Base-by-base conservation (phyloP, 2,113 vertebrate species). In the Gobius niger region DNA sequence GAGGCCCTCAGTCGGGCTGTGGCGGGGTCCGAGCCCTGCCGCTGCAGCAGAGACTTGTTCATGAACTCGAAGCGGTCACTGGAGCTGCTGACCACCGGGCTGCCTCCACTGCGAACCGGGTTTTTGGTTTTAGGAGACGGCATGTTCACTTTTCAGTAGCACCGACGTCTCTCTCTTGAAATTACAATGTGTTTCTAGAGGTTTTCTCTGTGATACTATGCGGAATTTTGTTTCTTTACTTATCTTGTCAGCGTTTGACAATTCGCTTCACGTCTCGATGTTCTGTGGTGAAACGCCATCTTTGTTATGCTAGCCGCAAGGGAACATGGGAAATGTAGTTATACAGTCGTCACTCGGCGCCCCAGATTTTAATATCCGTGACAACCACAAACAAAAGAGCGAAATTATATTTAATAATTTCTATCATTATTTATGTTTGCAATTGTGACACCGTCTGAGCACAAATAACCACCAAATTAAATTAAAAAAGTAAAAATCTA, bases 1-100 rank as follows among this genome's bases (percentile, higher is more conserved):
- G 91, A 93, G 16, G 90, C 90, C 44, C 95, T 90, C 15, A 94
- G 93, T 3, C 95, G 90, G 19, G 90, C 88, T 6, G 93, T 76
- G 34, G 89, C 63, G 3, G 92, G 85, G 50, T 96, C 95, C 2
- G 90, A 85, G 42, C 84, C 88, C 75, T 94, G 88, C 13, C 92
- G 82, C 82, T 92, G 92, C 40, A 92, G 81, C 6, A 90, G 81
- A 3, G 88, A 80, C 47, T 87, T 88, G 15, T 81, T 82, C 66
- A 87, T 88, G 89, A 96, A 96, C 75, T 98, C 96, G 67, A 90
- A 93, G 60, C 95, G 93, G 69, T 90, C 81, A 59, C 87, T 87
- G 57, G 81, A 69, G 71, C 87, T 63, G 24, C 89, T 80, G 59
- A 84, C 63, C 14, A 82, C 85, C 52, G 91, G 90, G 71, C 87